phyloP scores from a whole-genome alignment of 2,113 vertebrate species.

The Eleginops maclovinus region DNA sequence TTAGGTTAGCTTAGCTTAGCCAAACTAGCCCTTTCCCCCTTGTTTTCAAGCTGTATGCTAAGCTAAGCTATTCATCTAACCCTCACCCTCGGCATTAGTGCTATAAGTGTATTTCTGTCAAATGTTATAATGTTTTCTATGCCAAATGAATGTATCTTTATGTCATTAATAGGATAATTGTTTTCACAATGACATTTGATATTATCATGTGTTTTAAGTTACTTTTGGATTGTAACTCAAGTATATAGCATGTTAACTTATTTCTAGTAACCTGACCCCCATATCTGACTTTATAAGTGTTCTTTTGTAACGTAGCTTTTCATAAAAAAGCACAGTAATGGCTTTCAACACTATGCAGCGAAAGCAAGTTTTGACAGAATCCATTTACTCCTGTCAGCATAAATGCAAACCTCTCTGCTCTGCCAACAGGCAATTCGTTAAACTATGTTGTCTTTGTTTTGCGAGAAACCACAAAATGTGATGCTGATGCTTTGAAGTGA shows the following conservation, averaged over 20 bases:
- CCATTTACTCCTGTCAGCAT: slow-evolving; percentile 10
- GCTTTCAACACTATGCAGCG: not conserved
- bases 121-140: not conserved
- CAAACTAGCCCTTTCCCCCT: not conserved
- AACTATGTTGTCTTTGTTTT: not conserved
- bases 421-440: not conserved
- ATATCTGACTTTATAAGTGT: not conserved
- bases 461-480: not conserved
- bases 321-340: not conserved
- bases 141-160: not conserved
- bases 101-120: not conserved
- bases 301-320: not conserved
- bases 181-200: not conserved
- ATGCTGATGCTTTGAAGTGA: slow-evolving; percentile 12
- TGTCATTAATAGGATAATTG: not conserved
- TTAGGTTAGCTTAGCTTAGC: not conserved
- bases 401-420: not conserved
- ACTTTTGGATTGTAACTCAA: not conserved
- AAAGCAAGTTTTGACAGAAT: slow-evolving; percentile 6
- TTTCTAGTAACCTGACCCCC: not conserved
- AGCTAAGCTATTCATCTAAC: not conserved
- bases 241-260: not conserved
- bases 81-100: too few relatives aligned
- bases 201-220: not conserved
- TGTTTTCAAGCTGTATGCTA: not conserved